Evolutionary conservation across 1,140 invertebrate genomes (phyloP).

Genomic region (Heliothis virescens): DNA sequence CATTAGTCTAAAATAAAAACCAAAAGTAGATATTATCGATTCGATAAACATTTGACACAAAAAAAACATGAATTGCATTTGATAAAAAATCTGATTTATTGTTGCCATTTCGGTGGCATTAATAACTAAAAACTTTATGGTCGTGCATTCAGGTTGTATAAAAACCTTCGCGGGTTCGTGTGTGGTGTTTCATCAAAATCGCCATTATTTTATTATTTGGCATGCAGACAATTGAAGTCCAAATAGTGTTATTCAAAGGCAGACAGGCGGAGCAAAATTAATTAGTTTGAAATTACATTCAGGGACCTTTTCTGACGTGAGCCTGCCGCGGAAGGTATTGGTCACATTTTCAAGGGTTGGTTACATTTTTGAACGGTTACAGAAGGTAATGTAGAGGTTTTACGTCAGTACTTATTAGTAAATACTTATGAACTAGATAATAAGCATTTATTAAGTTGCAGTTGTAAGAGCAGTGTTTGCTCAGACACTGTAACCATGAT

Average conservation of each 20-base stretch:
- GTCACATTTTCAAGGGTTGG: not conserved
- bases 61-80: not conserved
- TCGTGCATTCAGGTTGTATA: slow-evolving; percentile 17
- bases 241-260: slow-evolving; percentile 55
- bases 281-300: slow-evolving; percentile 64
- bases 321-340: not conserved
- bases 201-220: slow-evolving; percentile 40
- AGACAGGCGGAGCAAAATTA: slow-evolving; percentile 61
- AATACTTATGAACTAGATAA: too few species aligned
- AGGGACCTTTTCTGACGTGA: not conserved
- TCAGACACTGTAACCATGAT: too few species aligned
- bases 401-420: too few species aligned
- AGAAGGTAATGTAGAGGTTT: too few species aligned
- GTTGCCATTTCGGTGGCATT: not conserved
- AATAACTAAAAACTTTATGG: slow-evolving; percentile 12
- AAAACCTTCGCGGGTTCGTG: not conserved
- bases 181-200: slow-evolving; percentile 38
- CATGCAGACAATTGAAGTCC: slow-evolving; percentile 53
- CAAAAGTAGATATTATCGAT: not conserved
- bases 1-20: too few species aligned
- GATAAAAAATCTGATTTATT: slow-evolving; percentile 38
- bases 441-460: too few species aligned
- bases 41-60: slow-evolving; percentile 20
- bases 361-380: too few species aligned
- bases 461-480: too few species aligned